Evolutionary conservation across 2,113 vertebrate species (phyloP).

Genomic region (Thinocorus orbignyianus): DNA sequence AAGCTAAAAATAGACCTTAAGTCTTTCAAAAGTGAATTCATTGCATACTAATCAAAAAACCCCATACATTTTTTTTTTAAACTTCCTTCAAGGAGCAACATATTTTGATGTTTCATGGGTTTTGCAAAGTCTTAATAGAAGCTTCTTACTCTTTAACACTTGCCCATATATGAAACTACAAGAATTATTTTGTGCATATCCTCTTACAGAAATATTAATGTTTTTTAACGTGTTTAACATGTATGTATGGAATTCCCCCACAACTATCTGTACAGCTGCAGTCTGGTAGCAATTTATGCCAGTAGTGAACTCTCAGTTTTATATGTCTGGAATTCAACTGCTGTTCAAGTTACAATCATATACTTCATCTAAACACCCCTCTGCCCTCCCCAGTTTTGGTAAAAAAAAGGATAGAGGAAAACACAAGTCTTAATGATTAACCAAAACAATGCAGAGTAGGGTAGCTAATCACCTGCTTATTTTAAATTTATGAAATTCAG

Average conservation of each 20-base stretch:
- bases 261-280: background rate
- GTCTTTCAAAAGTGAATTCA: background rate
- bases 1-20: background rate
- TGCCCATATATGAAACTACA: background rate
- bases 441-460: background rate
- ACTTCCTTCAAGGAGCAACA: background rate
- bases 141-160: background rate
- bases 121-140: background rate
- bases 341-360: background rate
- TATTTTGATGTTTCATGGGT: background rate
- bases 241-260: background rate
- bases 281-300: background rate
- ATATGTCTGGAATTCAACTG: background rate
- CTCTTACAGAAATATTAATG: background rate
- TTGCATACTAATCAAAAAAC: background rate
- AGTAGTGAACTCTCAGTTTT: background rate
- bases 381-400: background rate
- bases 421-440: background rate
- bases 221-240: rapidly evolving
- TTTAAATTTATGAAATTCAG: background rate
- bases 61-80: background rate
- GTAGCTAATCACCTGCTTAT: background rate
- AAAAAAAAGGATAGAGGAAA: background rate
- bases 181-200: background rate
- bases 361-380: background rate